Evolutionary conservation across 1,140 invertebrate genomes (phyloP), one percentile per base, ranked within the genome.

Genomic region (Drosophila nebulosa): DNA sequence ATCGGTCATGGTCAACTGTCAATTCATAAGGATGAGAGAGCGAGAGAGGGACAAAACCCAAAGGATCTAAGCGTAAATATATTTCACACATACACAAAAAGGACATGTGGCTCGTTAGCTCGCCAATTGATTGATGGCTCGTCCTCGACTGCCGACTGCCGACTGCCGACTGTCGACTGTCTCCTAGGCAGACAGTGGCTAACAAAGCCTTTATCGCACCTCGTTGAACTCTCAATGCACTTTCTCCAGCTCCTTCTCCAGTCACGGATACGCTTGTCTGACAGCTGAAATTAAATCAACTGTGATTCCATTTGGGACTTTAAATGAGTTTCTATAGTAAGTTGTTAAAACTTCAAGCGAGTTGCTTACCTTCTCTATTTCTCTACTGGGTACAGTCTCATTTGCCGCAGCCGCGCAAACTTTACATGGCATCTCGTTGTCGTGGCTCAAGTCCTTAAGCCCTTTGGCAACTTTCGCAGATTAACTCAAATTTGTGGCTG

Each of bases 401-500:
- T 14, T 36, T 42, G 56, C 9, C 57, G 39, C 9, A 52, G 39
- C 39, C 51, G 24, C 27, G 12, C 42, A 52, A 55, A 53, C 26
- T 55, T 55, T 55, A 36, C 22, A 39, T 56, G 53, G 53, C 53
- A 30, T 32, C 26, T 53, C 22, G 24, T 53, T 53, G 51, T 53
- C 51, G 30, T n/a, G 46, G 35, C 58, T 67, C 30, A 36, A 35
- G 26, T 26, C 30, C 27, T 58, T 77, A 81, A 79, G 78, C 74
- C 73, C 69, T 56, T 18, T 65, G 80, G 81, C 66, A 74, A 52
- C 61, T 69, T 39, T 69, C 39, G 42, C 55, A 81, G 81, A 85
- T 85, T 85, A 85, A 86, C 74, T 86, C 81, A 78, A 80, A 85
- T 85, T 85, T 85, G 80, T 86, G 78, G 80, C 78, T 70, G 74